Percentiles rank a stretch among this genome's conserved stretches.
Evolutionary conservation across 2,797 vertebrate species (phyloP).

Genomic region (Adelosebastes latens): DNA sequence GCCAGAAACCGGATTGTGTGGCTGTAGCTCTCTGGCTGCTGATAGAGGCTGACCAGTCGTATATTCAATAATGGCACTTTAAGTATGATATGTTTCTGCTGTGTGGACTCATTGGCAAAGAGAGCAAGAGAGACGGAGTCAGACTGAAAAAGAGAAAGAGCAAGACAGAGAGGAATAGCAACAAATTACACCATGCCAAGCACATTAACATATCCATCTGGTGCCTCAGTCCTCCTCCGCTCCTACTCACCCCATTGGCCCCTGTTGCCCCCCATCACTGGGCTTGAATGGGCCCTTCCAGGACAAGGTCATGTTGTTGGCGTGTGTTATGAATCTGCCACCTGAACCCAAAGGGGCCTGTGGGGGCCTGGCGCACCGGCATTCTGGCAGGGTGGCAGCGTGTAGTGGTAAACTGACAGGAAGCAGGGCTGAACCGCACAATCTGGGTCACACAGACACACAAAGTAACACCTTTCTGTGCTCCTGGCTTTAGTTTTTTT

Average conservation of each 20-base stretch:
- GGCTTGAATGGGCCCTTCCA: constrained; percentile 52
- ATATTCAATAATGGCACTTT: constrained; percentile 32
- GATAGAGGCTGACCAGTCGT: constrained; percentile 13
- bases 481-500: not conserved
- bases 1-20: constrained; percentile 26
- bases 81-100: constrained; percentile 36
- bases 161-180: constrained; percentile 35
- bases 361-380: constrained; percentile 47
- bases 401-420: constrained; percentile 32
- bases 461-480: constrained; percentile 16
- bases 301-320: constrained; percentile 81
- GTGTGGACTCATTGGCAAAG: constrained; percentile 25
- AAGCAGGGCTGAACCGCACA: constrained; percentile 33
- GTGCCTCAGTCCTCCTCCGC: constrained; percentile 70
- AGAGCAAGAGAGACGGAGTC: not conserved
- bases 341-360: constrained; percentile 75
- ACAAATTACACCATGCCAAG: constrained; percentile 69
- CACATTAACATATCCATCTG: constrained; percentile 86
- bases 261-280: constrained; percentile 57
- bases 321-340: constrained; percentile 74
- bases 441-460: constrained; percentile 39
- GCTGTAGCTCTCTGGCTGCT: constrained; percentile 33
- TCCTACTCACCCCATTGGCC: constrained; percentile 65
- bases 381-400: constrained; percentile 45
- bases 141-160: constrained; percentile 19